Conservation (phyloP, 2,888 invertebrate species). For the Temnothorax rugatulus region DNA sequence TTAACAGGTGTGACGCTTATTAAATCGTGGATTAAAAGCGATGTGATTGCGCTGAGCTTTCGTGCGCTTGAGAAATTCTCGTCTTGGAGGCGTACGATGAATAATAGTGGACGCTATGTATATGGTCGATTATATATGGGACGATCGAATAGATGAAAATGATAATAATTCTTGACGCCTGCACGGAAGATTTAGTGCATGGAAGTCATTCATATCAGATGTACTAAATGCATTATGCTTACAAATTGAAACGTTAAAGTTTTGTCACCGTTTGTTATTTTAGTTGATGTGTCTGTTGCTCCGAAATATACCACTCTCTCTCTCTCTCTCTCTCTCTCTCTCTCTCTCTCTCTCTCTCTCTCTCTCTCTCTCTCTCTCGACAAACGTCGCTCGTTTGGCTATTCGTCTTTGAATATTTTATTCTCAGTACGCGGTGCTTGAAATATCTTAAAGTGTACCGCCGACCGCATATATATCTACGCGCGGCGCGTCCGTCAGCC, state of each 20-base stretch:
- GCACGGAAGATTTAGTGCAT: neutral
- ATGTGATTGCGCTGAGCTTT: neutral
- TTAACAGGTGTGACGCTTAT: neutral
- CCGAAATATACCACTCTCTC: neutral
- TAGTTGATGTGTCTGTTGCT: neutral
- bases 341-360: too few species aligned
- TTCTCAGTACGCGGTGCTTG: constrained; percentile 65
- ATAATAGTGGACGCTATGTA: too few species aligned
- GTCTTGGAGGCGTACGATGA: neutral
- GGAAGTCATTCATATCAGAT: neutral
- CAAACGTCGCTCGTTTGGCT: constrained; percentile 6
- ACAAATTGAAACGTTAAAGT: neutral
- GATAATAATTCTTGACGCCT: too few species aligned
- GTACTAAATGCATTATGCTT: neutral
- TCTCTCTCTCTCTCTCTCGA: too few species aligned
- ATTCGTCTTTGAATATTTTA: constrained; percentile 34
- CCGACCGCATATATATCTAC: neutral
- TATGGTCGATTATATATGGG: neutral
- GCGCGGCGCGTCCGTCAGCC: too few species aligned
- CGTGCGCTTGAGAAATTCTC: neutral
- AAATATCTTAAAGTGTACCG: constrained; percentile 71
- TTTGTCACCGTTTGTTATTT: neutral
- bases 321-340: neutral
- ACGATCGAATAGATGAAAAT: neutral
- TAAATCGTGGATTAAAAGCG: neutral